Conservation (phyloP, 2,113 vertebrate genomes). For the Trematomus loennbergii region DNA sequence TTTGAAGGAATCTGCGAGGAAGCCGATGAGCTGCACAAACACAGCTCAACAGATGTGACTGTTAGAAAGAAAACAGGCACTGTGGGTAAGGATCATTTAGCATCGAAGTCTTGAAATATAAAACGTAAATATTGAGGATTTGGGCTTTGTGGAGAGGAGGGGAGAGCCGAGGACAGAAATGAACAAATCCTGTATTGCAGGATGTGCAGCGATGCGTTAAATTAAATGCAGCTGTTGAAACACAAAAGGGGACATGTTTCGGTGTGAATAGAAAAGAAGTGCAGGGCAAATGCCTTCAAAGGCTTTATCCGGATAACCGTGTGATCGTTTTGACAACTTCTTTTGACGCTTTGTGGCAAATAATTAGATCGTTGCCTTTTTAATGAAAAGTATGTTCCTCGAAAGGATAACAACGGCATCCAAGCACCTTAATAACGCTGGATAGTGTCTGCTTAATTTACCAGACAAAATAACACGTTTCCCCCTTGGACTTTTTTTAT, state of each 20-base stretch:
- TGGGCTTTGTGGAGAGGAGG: constrained; percentile 60
- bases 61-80: constrained; percentile 73
- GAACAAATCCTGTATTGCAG: constrained; percentile 85
- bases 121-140: constrained; percentile 85
- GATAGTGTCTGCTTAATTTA: neutral
- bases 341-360: constrained; percentile 34
- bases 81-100: constrained; percentile 85
- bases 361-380: constrained; percentile 26
- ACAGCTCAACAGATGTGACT: constrained; percentile 80
- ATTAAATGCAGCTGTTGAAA: constrained; percentile 88
- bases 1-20: constrained; percentile 69
- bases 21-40: constrained; percentile 76
- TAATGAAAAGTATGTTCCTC: constrained; percentile 15
- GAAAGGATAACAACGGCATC: neutral
- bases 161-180: constrained; percentile 66
- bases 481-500: constrained; percentile 6
- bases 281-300: constrained; percentile 40
- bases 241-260: constrained; percentile 63
- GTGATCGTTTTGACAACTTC: constrained; percentile 59
- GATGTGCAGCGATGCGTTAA: constrained; percentile 89
- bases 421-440: neutral
- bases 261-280: constrained; percentile 63
- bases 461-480: neutral
- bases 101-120: constrained; percentile 81
- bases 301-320: constrained; percentile 43